Conservation (phyloP, 2,888 invertebrate genomes). For the Atherix ibis region DNA sequence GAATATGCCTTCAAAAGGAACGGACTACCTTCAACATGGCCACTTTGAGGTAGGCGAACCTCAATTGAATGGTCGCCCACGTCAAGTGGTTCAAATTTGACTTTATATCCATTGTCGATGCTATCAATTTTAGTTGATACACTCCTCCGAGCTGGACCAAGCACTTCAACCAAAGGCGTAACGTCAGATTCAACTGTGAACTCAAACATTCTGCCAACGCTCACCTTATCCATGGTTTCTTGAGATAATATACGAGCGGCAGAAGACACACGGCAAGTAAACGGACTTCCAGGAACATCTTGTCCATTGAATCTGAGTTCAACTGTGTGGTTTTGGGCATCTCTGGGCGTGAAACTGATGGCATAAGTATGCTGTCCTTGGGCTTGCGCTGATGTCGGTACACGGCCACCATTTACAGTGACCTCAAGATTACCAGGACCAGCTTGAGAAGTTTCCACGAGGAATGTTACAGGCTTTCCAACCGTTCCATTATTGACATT, state of each 20-base stretch:
- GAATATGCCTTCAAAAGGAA: conserved; percentile 94
- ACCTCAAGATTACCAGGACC: conserved; percentile 98
- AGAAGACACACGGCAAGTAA: conserved; percentile 45
- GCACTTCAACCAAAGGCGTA: conserved; percentile 64
- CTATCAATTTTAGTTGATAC: conserved; percentile 45
- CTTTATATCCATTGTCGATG: conserved; percentile 34
- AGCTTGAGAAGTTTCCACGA: conserved; percentile 95
- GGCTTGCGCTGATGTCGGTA: conserved; percentile 91
- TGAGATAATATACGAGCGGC: conserved; percentile 72
- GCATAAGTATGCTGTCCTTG: conserved; percentile 93
- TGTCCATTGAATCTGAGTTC: conserved; percentile 92
- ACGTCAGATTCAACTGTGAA: conserved; percentile 79
- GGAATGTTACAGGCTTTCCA: conserved; percentile 79
- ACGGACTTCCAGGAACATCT: conserved; percentile 66
- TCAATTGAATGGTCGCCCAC: conserved; percentile 91
- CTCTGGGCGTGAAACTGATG: conserved; percentile 91
- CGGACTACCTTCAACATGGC: conserved; percentile 87
- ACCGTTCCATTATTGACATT: conserved; percentile 77
- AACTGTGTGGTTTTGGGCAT: conserved; percentile 79
- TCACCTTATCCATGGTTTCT: conserved; percentile 77
- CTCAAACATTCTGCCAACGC: conserved; percentile 67
- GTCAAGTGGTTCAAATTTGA: conserved; percentile 69
- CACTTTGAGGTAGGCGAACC: conserved; percentile 44
- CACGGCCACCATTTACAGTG: conserved; percentile 92
- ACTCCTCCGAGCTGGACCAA: conserved; percentile 55